phyloP scores from a whole-genome alignment of 2,797 vertebrate genomes.

The Acropternis orthonyx region DNA sequence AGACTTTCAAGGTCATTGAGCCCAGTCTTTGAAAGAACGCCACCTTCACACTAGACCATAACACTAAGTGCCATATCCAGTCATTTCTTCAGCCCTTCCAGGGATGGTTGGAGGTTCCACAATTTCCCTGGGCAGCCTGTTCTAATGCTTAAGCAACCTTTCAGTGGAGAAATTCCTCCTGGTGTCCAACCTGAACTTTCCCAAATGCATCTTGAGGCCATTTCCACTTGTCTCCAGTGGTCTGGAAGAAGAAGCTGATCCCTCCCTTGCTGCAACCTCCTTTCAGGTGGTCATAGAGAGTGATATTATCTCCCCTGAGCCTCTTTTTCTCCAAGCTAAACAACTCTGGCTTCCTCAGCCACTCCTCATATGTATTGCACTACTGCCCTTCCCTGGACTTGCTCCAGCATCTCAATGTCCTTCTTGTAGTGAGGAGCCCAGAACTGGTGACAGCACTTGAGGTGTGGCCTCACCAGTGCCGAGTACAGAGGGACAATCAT shows the following conservation, averaged over 20 bases:
- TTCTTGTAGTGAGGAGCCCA: rapidly evolving
- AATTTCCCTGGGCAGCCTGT: not conserved
- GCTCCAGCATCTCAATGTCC: rapidly evolving
- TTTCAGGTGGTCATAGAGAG: not conserved
- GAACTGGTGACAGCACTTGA: not conserved
- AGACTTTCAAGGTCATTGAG: not conserved
- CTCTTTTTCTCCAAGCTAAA: not conserved
- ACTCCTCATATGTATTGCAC: not conserved
- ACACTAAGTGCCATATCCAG: not conserved
- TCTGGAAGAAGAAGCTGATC: not conserved
- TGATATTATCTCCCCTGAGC: not conserved
- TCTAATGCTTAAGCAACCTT: not conserved
- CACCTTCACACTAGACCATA: not conserved
- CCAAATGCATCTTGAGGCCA: not conserved
- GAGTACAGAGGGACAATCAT: rapidly evolving
- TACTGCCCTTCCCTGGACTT: not conserved
- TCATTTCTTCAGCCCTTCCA: not conserved
- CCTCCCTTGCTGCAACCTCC: not conserved
- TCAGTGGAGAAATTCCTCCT: not conserved
- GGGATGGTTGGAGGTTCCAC: not conserved
- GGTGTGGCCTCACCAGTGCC: rapidly evolving
- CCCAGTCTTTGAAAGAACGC: not conserved
- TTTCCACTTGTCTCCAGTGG: not conserved
- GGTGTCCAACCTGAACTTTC: not conserved
- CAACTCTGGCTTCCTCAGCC: not conserved